These are phyloP conservation scores for Podargus strigoides DNA, from an alignment of 2,797 vertebrate species.

Conservation along the genomic window DNA sequence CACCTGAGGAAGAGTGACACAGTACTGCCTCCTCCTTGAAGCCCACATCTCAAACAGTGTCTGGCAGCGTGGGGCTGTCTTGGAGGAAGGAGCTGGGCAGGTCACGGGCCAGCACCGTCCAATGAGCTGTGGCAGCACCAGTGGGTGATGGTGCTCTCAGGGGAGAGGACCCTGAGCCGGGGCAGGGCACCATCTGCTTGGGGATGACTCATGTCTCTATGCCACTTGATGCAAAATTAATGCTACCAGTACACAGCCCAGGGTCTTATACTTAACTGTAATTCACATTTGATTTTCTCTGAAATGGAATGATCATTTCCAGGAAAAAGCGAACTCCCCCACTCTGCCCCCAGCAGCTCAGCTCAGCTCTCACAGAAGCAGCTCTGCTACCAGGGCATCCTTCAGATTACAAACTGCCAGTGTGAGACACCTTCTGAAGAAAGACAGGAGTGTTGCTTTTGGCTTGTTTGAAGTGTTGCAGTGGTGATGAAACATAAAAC, in stretches of 20 bases:
- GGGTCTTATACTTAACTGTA: not conserved
- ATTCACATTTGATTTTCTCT: not conserved
- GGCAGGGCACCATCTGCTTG: not conserved
- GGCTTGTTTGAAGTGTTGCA: not conserved
- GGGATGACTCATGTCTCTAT: not conserved
- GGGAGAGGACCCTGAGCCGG: not conserved
- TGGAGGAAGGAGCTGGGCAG: not conserved
- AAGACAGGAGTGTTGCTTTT: not conserved
- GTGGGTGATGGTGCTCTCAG: not conserved
- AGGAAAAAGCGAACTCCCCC: not conserved
- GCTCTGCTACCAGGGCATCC: not conserved
- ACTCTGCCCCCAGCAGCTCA: not conserved
- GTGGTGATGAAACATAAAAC: not conserved
- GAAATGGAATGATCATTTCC: not conserved
- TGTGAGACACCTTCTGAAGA: not conserved
- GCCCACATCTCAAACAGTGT: rapidly evolving
- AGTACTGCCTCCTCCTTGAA: not conserved
- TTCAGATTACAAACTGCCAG: not conserved
- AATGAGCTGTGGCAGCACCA: not conserved
- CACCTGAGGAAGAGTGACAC: not conserved
- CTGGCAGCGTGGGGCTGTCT: not conserved
- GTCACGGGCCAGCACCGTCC: rapidly evolving
- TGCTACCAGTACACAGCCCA: not conserved
- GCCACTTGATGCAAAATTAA: not conserved
- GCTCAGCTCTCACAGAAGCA: not conserved